Evolutionary conservation across 2,888 invertebrate genomes (phyloP).

Genomic region (Drosophila putrida): DNA sequence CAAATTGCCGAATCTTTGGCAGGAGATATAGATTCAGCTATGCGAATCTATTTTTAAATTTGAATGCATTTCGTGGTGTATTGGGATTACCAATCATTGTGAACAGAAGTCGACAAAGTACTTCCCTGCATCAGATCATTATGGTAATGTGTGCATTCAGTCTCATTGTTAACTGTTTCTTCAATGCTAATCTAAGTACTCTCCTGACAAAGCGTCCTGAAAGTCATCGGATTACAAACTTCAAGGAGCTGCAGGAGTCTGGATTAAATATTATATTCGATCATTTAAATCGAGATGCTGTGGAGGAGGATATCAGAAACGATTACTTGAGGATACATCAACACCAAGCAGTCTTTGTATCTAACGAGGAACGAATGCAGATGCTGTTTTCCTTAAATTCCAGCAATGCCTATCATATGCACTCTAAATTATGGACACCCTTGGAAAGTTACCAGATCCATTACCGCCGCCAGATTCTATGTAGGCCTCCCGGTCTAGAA

Average conservation of each 20-base stretch:
- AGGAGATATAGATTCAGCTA: conserved; percentile 9
- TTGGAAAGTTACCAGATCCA: neutral
- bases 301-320: neutral
- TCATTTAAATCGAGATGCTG: neutral
- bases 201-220: conserved; percentile 36
- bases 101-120: conserved; percentile 4
- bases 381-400: neutral
- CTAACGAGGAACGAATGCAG: neutral
- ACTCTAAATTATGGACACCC: neutral
- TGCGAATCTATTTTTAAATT: conserved; percentile 25
- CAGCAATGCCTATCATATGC: neutral
- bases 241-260: conserved; percentile 31
- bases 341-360: neutral
- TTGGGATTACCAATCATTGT: conserved; percentile 34
- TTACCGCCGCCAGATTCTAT: neutral
- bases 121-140: conserved; percentile 39
- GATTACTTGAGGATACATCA: neutral
- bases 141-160: conserved; percentile 42
- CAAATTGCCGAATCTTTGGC: neutral
- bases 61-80: conserved; percentile 25
- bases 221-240: neutral
- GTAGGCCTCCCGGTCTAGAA: neutral
- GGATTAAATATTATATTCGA: conserved; percentile 13
- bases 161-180: conserved; percentile 38
- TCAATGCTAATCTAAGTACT: conserved; percentile 51